phyloP scores from a whole-genome alignment of 2,797 vertebrate genomes.

The Silurus aristotelis region DNA sequence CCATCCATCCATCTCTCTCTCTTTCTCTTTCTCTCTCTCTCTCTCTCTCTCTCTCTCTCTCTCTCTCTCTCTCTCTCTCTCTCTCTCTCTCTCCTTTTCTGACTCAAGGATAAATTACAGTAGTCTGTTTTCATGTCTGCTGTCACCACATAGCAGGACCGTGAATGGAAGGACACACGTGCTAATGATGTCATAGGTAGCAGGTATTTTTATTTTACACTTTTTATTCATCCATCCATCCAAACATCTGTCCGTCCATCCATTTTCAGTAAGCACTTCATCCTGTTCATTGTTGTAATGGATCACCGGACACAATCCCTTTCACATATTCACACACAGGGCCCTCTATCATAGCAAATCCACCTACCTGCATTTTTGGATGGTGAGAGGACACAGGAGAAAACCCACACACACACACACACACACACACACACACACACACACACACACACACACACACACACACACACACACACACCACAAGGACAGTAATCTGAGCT shows the following conservation, averaged over 20 bases:
- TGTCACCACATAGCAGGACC: neutral
- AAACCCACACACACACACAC: neutral
- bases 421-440: neutral
- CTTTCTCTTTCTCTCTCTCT: slow-evolving; percentile 14
- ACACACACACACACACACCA: neutral
- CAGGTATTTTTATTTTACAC: neutral
- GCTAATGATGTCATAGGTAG: neutral
- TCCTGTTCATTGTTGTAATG: neutral
- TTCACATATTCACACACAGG: neutral
- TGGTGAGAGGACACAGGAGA: neutral
- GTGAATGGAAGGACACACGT: neutral
- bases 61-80: slow-evolving; percentile 18
- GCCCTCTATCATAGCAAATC: neutral
- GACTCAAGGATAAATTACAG: slow-evolving; percentile 17
- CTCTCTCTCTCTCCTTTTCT: neutral
- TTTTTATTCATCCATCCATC: neutral
- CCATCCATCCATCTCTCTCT: neutral
- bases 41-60: slow-evolving; percentile 10
- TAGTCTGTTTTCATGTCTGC: slow-evolving; percentile 12
- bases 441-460: neutral
- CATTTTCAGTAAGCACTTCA: neutral
- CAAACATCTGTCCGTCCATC: neutral
- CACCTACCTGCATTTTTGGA: slow-evolving; percentile 9
- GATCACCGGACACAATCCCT: neutral
- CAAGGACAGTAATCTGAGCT: neutral